phyloP scores from a whole-genome alignment of 2,888 invertebrate species.

The Ephialtes manifestator region DNA sequence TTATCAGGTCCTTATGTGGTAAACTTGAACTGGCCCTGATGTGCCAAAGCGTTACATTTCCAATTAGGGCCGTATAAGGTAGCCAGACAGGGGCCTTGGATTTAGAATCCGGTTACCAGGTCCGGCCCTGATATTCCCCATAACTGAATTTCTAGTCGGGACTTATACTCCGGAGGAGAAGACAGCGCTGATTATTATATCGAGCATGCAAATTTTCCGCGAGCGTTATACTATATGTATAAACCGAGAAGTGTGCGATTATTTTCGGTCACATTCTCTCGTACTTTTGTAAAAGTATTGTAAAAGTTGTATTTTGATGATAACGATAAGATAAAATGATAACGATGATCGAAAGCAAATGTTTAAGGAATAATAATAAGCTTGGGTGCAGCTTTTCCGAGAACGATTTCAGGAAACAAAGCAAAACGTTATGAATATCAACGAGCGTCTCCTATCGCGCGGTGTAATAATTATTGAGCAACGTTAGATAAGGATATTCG shows the following conservation, averaged over 20 bases:
- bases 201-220: conserved; percentile 92
- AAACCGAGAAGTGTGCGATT: conserved; percentile 88
- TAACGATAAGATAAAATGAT: conserved; percentile 21
- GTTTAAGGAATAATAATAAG: conserved; percentile 65
- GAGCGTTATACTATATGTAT: conserved; percentile 95
- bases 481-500: neutral
- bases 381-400: conserved; percentile 88
- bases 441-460: neutral
- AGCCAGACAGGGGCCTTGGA: no score
- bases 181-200: no score
- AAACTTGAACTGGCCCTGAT: no score
- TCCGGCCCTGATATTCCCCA: no score
- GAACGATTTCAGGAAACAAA: no score
- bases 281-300: neutral
- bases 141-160: no score
- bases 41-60: no score
- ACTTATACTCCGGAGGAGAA: no score
- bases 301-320: neutral
- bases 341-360: conserved; percentile 27
- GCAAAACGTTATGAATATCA: no score
- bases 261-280: neutral
- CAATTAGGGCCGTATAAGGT: no score
- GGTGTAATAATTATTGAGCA: neutral
- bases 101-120: no score
- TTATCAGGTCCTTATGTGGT: no score